These are phyloP conservation scores for Venturia canescens DNA, from an alignment of 1,140 invertebrate species.

Conservation along the genomic window DNA sequence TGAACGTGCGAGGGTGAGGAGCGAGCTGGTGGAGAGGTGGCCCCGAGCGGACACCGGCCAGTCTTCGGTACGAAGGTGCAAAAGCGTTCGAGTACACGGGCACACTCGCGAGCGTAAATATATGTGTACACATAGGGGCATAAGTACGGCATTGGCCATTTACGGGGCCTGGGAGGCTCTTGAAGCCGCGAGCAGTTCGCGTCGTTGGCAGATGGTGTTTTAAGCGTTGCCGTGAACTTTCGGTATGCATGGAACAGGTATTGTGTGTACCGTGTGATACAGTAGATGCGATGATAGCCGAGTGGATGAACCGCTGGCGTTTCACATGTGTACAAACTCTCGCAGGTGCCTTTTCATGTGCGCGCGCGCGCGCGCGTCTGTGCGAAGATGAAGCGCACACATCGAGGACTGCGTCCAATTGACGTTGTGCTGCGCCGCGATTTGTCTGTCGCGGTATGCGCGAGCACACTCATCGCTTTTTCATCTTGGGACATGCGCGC, in stretches of 20 bases:
- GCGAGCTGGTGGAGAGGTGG: conserved; percentile 29
- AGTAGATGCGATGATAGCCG: neutral
- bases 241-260: conserved; percentile 18
- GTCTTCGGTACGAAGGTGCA: conserved; percentile 22
- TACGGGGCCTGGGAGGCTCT: conserved; percentile 46
- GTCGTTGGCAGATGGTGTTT: conserved; percentile 64
- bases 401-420: neutral
- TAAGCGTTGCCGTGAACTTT: conserved; percentile 62
- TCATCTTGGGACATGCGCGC: no score
- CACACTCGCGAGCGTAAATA: neutral
- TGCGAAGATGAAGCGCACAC: neutral
- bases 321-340: neutral
- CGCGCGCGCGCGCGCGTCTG: no score
- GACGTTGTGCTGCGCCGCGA: neutral
- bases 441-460: neutral
- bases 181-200: conserved; percentile 24
- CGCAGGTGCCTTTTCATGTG: no score
- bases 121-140: no score
- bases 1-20: conserved; percentile 7
- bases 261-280: neutral
- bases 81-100: neutral
- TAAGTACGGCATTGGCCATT: conserved; percentile 31
- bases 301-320: neutral
- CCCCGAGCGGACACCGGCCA: neutral
- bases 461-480: no score